Conservation (phyloP, 2,888 invertebrate species). For the Epicampocera succincta region DNA sequence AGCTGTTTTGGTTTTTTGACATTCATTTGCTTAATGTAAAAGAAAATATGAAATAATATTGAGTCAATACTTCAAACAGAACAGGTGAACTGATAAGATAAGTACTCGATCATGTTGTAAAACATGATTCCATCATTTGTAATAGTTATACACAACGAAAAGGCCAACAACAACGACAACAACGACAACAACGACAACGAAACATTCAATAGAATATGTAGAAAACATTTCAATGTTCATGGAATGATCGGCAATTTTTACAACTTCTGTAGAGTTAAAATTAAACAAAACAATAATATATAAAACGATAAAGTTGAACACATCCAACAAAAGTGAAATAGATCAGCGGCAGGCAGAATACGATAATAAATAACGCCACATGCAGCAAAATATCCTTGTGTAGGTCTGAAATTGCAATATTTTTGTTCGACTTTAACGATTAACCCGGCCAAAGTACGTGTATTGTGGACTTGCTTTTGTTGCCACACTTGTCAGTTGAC, state of each 20-base stretch:
- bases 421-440: neutral
- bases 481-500: conserved; percentile 50
- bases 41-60: neutral
- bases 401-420: conserved; percentile 34
- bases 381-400: conserved; percentile 38
- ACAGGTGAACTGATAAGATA: conserved; percentile 68
- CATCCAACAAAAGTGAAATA: neutral
- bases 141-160: conserved; percentile 27
- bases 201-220: neutral
- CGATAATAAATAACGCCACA: conserved; percentile 60
- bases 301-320: neutral
- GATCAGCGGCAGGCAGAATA: neutral
- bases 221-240: conserved; percentile 54
- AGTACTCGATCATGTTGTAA: conserved; percentile 34
- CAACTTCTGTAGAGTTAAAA: conserved; percentile 16
- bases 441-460: neutral
- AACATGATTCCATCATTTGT: conserved; percentile 44
- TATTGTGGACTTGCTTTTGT: conserved; percentile 47
- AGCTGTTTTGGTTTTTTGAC: conserved; percentile 36
- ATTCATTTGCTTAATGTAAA: neutral
- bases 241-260: conserved; percentile 39
- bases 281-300: neutral
- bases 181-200: neutral
- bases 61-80: neutral
- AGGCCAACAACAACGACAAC: neutral